Base-by-base conservation (phyloP, 2,113 vertebrate genomes). In the Colossoma macropomum region DNA sequence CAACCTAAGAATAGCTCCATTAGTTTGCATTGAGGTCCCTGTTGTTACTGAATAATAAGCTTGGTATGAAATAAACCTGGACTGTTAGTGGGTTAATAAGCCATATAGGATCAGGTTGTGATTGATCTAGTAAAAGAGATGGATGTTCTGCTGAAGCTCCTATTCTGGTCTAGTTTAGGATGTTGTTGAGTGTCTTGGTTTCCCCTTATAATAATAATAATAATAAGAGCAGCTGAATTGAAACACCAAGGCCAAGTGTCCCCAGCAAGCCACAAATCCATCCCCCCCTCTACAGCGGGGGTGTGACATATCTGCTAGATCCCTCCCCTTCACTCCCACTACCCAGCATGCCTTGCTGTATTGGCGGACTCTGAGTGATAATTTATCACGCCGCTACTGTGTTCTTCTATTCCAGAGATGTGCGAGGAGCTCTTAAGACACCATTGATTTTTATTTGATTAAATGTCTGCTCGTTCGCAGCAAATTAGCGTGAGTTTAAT, bases 391-490 rank as follows among this genome's bases (percentile, higher is more conserved):
- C 88, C 86, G 91, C 86, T 90, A 90, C 90, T 86, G 90, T 91
- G 91, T 89, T 89, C 90, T 77, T 86, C 88, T 90, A 88, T 94
- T 92, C 88, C 90, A 90, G 81, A 85, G 89, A 92, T 93, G 90
- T 89, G 92, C 85, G 87, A 89, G 89, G 88, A 90, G 88, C 90
- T 93, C 92, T 94, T 94, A 93, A 94, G 92, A 91, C 73, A 82
- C 85, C 91, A 95, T 94, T 91, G 94, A 95, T 95, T 95, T 94
- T 93, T 89, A 93, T 94, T 93, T 95, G 94, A 95, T 95, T 95
- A 94, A 94, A 95, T 82, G 91, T 95, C 93, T 90, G 90, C 93
- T 91, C 90, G 89, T 94, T 94, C 93, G 91, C 91, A 91, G 91
- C 93, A 95, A 95, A 95, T 95, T 95, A 95, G 94, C 92, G 92